These are phyloP conservation scores for Megalopta genalis DNA, from an alignment of 1,140 invertebrate genomes.

Conservation along the genomic window DNA sequence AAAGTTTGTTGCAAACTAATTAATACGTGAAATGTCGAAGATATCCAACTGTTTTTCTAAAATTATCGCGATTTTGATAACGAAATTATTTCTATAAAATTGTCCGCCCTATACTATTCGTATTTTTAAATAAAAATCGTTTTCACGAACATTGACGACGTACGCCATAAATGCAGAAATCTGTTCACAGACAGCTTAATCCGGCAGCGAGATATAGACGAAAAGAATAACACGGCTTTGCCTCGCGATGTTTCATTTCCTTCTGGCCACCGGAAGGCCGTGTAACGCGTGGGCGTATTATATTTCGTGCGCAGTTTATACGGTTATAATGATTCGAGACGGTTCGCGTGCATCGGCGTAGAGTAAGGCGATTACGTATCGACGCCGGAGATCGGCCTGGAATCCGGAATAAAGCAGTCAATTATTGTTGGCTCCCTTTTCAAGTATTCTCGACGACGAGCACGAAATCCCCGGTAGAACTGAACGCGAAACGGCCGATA, in stretches of 20 bases:
- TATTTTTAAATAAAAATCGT: too few relatives aligned
- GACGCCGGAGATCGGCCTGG: not conserved
- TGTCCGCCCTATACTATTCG: too few relatives aligned
- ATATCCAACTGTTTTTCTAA: too few relatives aligned
- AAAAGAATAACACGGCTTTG: too few relatives aligned
- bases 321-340: not conserved
- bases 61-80: too few relatives aligned
- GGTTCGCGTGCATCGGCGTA: conserved; percentile 8
- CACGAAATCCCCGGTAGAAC: conserved; percentile 49
- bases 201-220: conserved; percentile 10
- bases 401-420: conserved; percentile 46
- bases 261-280: too few relatives aligned
- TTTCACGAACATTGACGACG: too few relatives aligned
- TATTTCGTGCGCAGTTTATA: not conserved
- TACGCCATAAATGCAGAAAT: too few relatives aligned
- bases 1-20: too few relatives aligned
- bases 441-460: conserved; percentile 53
- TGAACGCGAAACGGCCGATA: conserved; percentile 59
- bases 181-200: not conserved
- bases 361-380: conserved; percentile 17
- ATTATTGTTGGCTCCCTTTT: conserved; percentile 49
- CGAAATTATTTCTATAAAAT: too few relatives aligned
- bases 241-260: too few relatives aligned
- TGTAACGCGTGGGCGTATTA: not conserved
- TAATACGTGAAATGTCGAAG: too few relatives aligned